Evolutionary conservation across 2,888 invertebrate genomes (phyloP), one percentile per base, ranked within the genome.

Genomic region (Mimumesa dahlbomi): DNA sequence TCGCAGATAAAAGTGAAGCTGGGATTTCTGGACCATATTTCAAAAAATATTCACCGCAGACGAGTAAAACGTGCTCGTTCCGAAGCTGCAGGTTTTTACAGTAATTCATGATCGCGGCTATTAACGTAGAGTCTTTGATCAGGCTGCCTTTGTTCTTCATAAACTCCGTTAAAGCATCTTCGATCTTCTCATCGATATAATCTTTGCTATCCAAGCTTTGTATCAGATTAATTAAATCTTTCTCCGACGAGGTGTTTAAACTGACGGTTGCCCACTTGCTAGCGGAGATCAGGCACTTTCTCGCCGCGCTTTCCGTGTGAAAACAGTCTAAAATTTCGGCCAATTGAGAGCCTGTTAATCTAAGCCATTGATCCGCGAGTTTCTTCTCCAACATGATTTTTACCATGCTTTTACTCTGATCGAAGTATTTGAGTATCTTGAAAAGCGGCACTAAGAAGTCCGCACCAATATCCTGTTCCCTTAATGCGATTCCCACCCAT

Each of bases 151-250:
- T 93, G 0, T 91, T 89, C 82, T 91, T 92, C 72, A 94, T 89
- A 82, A 93, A 94, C 74, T 93, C 91, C 84, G 93, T 92, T 25
- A 95, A 83, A 22, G 93, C 91, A 75, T 89, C 91, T 77, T 93
- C 92, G 31, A 94, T 87, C 79, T 91, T 90, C 40, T 89, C 76
- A 87, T 93, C 93, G 31, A 90, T 90, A 77, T 92, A 93, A 48
- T 92, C 90, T 6, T 93, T 87, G 40, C 89, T 89, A 2, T 91
- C 91, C 48, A 93, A 91, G 67, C 91, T 91, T 45, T 91, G 90
- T 45, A 93, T 87, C 68, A 91, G 91, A 48, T 92, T 87, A 11
- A 92, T 80, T 1, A 90, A 54, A 48, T 93, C 90, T 57, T 91
- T 91, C 81, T 94, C 93, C 66, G 91, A 91, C 11, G 93, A 84